Conservation (phyloP, 2,113 vertebrate species). For the Limnothrissa miodon region DNA sequence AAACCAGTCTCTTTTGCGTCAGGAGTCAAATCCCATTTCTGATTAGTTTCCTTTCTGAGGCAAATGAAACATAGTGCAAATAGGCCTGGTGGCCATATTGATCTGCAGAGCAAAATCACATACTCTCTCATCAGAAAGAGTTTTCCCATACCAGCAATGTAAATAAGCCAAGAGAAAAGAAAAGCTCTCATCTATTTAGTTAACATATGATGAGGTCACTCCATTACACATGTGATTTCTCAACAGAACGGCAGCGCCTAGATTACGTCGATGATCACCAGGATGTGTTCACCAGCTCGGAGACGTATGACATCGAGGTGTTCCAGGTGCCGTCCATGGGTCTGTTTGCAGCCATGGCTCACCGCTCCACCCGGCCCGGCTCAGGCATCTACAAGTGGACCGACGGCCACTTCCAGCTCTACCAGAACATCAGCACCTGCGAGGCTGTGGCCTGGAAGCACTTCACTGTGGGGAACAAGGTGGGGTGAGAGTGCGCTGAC, state of each 20-base stretch:
- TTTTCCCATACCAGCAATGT: too few species aligned
- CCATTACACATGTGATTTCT: not conserved
- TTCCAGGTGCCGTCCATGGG: conserved; percentile 83
- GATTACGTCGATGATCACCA: conserved; percentile 92
- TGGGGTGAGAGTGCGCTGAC: conserved; percentile 47
- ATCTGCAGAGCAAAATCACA: too few species aligned
- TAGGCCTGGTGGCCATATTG: too few species aligned
- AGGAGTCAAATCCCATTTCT: too few species aligned
- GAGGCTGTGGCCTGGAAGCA: conserved; percentile 91
- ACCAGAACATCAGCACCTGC: conserved; percentile 86
- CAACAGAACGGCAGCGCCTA: conserved; percentile 75
- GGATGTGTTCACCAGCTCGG: conserved; percentile 81
- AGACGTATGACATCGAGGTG: conserved; percentile 86
- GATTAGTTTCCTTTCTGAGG: too few species aligned
- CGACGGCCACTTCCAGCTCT: conserved; percentile 76
- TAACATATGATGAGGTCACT: not conserved
- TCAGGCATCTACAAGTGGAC: conserved; percentile 78
- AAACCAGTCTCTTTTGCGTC: too few species aligned
- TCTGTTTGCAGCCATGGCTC: conserved; percentile 85
- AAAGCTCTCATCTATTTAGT: too few species aligned
- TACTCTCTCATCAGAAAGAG: too few species aligned
- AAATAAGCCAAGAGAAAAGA: too few species aligned
- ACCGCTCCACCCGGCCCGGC: conserved; percentile 65
- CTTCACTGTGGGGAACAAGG: conserved; percentile 86
- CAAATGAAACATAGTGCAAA: too few species aligned